Percentiles rank a stretch among this genome's conserved stretches.
phyloP scores from a whole-genome alignment of 2,797 vertebrate species.

The Poeciliopsis paucimaculata region DNA sequence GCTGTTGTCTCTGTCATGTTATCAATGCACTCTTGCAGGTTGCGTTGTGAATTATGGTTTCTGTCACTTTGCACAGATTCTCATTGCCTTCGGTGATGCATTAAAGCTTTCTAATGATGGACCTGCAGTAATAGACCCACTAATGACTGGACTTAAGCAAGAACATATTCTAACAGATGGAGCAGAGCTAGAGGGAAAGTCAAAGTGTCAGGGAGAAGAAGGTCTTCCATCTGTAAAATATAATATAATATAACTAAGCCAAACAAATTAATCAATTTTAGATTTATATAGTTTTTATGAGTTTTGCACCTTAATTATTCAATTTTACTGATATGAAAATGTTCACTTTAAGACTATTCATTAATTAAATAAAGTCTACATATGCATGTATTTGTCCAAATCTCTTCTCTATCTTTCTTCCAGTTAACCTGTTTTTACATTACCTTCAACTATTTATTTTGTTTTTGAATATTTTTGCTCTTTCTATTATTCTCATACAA shows the following conservation, averaged over 20 bases:
- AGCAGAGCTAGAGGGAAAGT: slow-evolving; percentile 75
- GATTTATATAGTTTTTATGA: not conserved
- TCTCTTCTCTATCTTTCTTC: not conserved
- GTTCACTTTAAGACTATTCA: not conserved
- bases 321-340: not conserved
- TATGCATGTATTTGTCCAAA: not conserved
- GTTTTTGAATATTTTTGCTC: not conserved
- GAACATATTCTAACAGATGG: slow-evolving; percentile 79
- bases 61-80: slow-evolving; percentile 40
- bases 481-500: not conserved
- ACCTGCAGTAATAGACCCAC: slow-evolving; percentile 75
- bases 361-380: not conserved
- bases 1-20: not conserved
- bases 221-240: slow-evolving; percentile 33
- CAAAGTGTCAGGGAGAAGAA: slow-evolving; percentile 62
- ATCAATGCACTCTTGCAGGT: slow-evolving; percentile 28
- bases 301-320: not conserved
- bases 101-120: slow-evolving; percentile 75
- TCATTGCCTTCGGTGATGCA: slow-evolving; percentile 79
- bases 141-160: slow-evolving; percentile 78
- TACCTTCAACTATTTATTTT: not conserved
- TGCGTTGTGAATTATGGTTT: slow-evolving; percentile 23
- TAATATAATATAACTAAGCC: not conserved
- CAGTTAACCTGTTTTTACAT: not conserved
- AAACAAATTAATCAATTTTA: not conserved